Evolutionary conservation across 2,797 vertebrate species (phyloP).

Genomic region (Poecilia picta): DNA sequence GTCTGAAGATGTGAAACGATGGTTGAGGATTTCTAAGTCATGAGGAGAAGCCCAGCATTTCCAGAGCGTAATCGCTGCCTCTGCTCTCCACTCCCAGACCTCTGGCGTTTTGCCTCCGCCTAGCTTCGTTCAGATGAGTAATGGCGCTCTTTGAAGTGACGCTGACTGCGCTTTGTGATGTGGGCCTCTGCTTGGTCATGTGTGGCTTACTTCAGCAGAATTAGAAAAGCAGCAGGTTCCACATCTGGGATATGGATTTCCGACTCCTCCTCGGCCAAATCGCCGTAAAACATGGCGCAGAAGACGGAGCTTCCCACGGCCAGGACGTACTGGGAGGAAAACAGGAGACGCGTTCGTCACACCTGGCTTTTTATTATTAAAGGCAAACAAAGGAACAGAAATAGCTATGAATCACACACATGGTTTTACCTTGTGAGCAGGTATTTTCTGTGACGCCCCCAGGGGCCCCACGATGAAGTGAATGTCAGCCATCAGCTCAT

Average conservation of each 20-base stretch:
- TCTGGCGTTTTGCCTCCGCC: conserved; percentile 53
- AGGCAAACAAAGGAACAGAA: conserved; percentile 27
- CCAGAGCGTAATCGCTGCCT: conserved; percentile 41
- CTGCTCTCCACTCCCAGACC: conserved; percentile 37
- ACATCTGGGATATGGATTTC: conserved; percentile 99
- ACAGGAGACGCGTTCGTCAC: conserved; percentile 43
- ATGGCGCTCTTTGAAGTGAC: conserved; percentile 72
- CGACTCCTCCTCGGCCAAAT: conserved; percentile 93
- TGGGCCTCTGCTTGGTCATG: conserved; percentile 41
- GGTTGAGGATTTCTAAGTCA: conserved; percentile 61
- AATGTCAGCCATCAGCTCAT: conserved; percentile 98
- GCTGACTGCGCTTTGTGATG: conserved; percentile 62
- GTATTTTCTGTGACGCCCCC: conserved; percentile 88
- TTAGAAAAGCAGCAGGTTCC: conserved; percentile 97
- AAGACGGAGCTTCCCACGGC: conserved; percentile 99
- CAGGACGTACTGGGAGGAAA: conserved; percentile 89
- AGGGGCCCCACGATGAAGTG: conserved; percentile 94
- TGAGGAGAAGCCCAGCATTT: conserved; percentile 63
- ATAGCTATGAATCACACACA: not conserved
- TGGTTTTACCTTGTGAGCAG: conserved; percentile 92
- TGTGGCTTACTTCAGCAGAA: conserved; percentile 94
- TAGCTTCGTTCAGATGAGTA: conserved; percentile 61
- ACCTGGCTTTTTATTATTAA: conserved; percentile 15
- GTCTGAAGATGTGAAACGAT: conserved; percentile 20
- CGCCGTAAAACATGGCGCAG: conserved; percentile 99